Evolutionary conservation across 2,888 invertebrate genomes (phyloP), one percentile per base, ranked within the genome.

Genomic region (Myathropa florea): DNA sequence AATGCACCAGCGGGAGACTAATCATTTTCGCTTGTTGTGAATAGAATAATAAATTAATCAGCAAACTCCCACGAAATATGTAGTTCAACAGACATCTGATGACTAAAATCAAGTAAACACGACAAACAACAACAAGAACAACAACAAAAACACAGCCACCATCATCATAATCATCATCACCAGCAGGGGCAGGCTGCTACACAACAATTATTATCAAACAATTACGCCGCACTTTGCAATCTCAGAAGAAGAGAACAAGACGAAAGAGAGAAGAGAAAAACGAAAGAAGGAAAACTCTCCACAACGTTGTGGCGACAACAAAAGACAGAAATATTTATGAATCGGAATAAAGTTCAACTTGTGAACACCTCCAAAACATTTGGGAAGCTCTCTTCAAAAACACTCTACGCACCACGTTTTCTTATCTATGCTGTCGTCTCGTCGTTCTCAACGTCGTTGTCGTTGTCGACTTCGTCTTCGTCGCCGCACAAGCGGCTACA

Each of bases 361-460:
- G 57, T 24, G 57, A 57, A 57, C 57, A 57, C 24, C 24, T 57
- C 57, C 57, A 57, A 57, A 57, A 57, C 24, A 57, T 57, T 57
- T 57, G 57, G 57, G 57, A 57, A 57, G 57, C 57, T 26, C 46
- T 46, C 46, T 46, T 46, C 18, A 18, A 18, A 46, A 18, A 46
- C 4, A 57, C 57, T 10, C 57, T 57, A 57, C 57, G 14, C 57
- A 26, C 46, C 57, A 57, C 57, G 57, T 57, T 57, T 26, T 57
- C 57, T 57, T 57, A 57, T 57, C 57, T 57, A 57, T 57, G 46
- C 46, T 46, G 7, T 46, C 46, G 46, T 46, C 46, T 46, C 46
- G 39, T 4, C n/a, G n/a, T 46, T 1, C n/a, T n/a, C 39, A n/a
- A n/a, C 39, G n/a, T 0, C 39, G 39, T n/a, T 3, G n/a, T 3